These are phyloP conservation scores for Mythimna loreyi DNA, from an alignment of 2,888 invertebrate genomes.

Conservation along the genomic window DNA sequence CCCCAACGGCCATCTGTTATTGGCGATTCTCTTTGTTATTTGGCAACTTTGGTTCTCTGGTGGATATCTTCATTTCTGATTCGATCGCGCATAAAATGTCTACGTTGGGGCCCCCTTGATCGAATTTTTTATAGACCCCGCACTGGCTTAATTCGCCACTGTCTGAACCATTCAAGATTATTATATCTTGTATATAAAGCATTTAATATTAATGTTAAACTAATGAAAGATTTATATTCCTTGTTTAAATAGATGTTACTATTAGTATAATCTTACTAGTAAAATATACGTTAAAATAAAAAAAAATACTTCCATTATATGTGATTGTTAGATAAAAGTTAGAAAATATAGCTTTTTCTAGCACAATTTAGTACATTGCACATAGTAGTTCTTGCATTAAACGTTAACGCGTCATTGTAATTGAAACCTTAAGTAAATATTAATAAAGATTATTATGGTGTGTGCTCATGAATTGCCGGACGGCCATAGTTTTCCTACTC, in stretches of 20 bases:
- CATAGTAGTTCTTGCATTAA: background rate
- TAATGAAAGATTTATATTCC: constrained; percentile 10
- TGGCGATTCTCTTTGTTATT: no score
- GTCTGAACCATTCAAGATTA: constrained; percentile 3
- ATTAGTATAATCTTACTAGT: constrained; percentile 13
- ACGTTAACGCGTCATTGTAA: constrained; percentile 1
- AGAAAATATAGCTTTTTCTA: constrained; percentile 16
- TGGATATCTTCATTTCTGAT: no score
- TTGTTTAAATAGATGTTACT: constrained; percentile 2
- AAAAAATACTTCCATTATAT: constrained; percentile 45
- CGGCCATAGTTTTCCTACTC: background rate
- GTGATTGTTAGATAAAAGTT: constrained; percentile 37
- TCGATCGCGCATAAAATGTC: no score
- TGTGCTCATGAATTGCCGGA: background rate
- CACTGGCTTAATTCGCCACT: no score
- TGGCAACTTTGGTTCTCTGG: no score
- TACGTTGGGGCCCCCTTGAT: no score
- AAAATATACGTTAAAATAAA: constrained; percentile 20
- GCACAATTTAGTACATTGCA: constrained; percentile 46
- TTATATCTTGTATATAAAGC: background rate
- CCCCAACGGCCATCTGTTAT: no score
- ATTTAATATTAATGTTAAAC: constrained; percentile 4
- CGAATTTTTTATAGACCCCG: no score
- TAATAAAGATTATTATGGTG: background rate
- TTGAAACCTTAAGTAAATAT: constrained; percentile 18